phyloP scores from a whole-genome alignment of 2,888 invertebrate species.

The Drosophila fulvimacula region DNA sequence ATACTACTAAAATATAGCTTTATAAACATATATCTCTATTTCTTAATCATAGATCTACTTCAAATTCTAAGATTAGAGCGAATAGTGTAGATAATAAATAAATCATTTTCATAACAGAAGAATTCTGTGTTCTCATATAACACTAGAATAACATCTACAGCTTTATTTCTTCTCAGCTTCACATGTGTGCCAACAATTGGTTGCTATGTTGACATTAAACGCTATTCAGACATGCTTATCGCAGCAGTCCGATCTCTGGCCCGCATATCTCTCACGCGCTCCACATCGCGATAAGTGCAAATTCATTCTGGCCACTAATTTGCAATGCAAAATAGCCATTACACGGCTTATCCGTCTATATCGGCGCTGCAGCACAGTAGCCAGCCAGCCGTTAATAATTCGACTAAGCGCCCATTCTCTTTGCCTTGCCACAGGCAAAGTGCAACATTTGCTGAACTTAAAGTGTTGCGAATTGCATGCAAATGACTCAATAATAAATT shows the following conservation, averaged over 20 bases:
- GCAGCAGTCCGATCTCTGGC: constrained; percentile 43
- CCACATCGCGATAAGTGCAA: constrained; percentile 38
- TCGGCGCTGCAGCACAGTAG: constrained; percentile 51
- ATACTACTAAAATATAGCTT: neutral
- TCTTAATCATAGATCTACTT: neutral
- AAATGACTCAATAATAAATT: constrained; percentile 59
- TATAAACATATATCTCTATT: neutral
- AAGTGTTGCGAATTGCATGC: constrained; percentile 54
- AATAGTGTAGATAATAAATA: neutral
- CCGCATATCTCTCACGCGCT: constrained; percentile 28
- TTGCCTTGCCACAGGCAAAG: constrained; percentile 43
- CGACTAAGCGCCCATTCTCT: constrained; percentile 15
- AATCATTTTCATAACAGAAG: neutral
- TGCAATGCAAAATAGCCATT: constrained; percentile 68
- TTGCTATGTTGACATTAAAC: constrained; percentile 46
- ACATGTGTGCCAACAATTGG: constrained; percentile 2
- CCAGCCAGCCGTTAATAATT: constrained; percentile 29
- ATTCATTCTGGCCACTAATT: constrained; percentile 53
- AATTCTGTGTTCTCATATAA: neutral
- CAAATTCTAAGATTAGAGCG: neutral
- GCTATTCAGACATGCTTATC: constrained; percentile 52
- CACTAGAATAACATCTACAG: neutral
- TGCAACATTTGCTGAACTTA: constrained; percentile 41
- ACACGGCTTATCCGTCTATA: constrained; percentile 51
- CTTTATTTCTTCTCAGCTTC: neutral